Conservation (phyloP, 2,888 invertebrate species). For the Cantharis lateralis region DNA sequence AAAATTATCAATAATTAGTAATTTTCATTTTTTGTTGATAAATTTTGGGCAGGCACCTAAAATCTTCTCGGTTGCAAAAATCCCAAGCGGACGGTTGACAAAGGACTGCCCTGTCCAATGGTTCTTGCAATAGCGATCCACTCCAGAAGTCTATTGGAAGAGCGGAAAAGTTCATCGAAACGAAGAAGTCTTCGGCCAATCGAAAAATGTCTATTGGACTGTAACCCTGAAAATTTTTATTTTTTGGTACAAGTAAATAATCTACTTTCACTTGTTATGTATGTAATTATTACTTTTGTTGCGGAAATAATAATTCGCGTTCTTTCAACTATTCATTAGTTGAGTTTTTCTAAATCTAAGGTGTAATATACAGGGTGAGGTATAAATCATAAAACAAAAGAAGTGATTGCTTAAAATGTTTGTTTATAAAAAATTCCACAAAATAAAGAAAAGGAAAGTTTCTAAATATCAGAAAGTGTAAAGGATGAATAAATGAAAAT, state of each 20-base stretch:
- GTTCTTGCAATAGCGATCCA: constrained; percentile 82
- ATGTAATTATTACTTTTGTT: background rate
- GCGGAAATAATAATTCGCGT: background rate
- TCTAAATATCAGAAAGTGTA: background rate
- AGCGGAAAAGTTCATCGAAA: constrained; percentile 84
- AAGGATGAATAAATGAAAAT: background rate
- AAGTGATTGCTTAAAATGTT: no score
- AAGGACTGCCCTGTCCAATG: constrained; percentile 73
- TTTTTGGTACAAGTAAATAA: background rate
- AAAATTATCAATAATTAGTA: constrained; percentile 33
- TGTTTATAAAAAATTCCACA: no score
- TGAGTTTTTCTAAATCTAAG: background rate
- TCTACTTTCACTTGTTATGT: background rate
- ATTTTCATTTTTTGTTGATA: background rate
- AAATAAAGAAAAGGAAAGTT: background rate
- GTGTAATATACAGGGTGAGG: background rate
- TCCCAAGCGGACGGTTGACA: constrained; percentile 95
- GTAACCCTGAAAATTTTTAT: constrained; percentile 67
- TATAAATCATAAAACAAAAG: background rate
- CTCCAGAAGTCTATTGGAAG: constrained; percentile 90
- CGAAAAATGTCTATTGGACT: constrained; percentile 83
- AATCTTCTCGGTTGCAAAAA: constrained; percentile 88
- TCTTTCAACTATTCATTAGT: background rate
- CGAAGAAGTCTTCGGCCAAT: constrained; percentile 89
- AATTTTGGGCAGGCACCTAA: constrained; percentile 63